Base-by-base conservation (phyloP, 2,797 vertebrate genomes). In the Pantherophis alleghaniensis region DNA sequence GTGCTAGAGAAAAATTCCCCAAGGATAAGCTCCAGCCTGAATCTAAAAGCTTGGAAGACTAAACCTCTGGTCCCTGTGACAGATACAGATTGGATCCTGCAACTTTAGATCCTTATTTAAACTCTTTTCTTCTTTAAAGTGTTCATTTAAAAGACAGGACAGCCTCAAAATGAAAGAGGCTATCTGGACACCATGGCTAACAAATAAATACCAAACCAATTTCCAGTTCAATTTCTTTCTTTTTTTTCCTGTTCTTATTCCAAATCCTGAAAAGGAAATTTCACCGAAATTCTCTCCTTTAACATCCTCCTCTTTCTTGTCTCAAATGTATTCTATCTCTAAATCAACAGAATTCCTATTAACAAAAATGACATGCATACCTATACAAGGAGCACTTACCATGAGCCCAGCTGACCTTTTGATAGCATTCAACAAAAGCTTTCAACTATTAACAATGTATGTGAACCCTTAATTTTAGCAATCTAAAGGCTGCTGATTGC, bases 401-500 rank as follows among this genome's bases (percentile, higher is more conserved):
- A 55, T 22, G 60, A 55, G 47, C 60, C 32, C 4, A 94, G 74
- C 47, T 92, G 69, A 93, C 22, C 42, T 91, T 79, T 0, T 93
- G 83, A 92, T 51, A 94, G n/a, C 90, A 9, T 32, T 86, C 93
- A 89, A 16, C 79, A 61, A 90, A 92, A 92, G 61, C n/a, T 79
- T 92, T 94, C 87, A 92, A 32, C 69, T 86, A 13, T 96, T 95
- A 94, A 93, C 92, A 96, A 94, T 94, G 93, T 93, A 90, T 24
- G 59, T 32, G 55, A 96, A 91, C 74, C 88, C 88, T 94, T 95
- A 88, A 93, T 92, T 95, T 94, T 94, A 88, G 66, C 56, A 93
- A 94, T 74, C 69, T 93, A 90, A 63, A 93, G 95, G 56, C 28
- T 55, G 88, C 57, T 96, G 96, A 96, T 96, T 96, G 74, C 94